Base-by-base conservation (phyloP, 2,113 vertebrate species). In the Pangasianodon hypophthalmus region DNA sequence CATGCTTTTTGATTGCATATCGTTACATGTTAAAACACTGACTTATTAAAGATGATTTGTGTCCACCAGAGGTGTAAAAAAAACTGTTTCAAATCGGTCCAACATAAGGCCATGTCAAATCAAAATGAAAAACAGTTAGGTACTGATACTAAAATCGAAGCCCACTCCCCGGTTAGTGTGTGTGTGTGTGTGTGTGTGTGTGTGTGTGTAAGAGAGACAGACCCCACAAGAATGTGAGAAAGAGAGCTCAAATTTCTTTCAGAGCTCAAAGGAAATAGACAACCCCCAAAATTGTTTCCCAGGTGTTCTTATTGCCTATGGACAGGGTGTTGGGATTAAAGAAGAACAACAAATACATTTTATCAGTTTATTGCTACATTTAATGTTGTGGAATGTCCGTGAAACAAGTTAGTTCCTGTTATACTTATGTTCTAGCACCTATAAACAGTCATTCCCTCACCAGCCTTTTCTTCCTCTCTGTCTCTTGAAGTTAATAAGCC, bases 141-240 rank as follows among this genome's bases (percentile, higher is more conserved):
- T 79, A 79, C 37, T 75, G 37, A 44, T 44, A 10, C 37, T 71
- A 71, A 37, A 71, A 37, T 16, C 0, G 32, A 71, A 5, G n/a
- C 9, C 21, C 41, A 0, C 10, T 46, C 2, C 29, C 0, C 2
- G 46, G 24, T 5, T 60, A 2, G 19, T 60, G 81, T 14, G 29
- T 82, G 5, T 56, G 79, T 81, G 48, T 32, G 50, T 82, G 52
- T 82, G 80, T 56, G 79, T 81, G 44, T 81, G 77, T 80, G 19
- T 79, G 75, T 79, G 75, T 50, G 46, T 50, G 77, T 26, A 64
- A 79, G 14, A 73, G 18, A 41, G 14, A 41, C 6, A 73, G 16
- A 44, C 37, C 41, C 18, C 6, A 71, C 46, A 80, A 50, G 46
- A 2, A 29, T 56, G 50, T 19, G 19, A 32, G 79, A 56, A 54